A percentile compares a stretch with the other conserved stretches of the same genome.
Evolutionary conservation across 2,888 invertebrate species (phyloP).

Genomic region (Netelia virgata): DNA sequence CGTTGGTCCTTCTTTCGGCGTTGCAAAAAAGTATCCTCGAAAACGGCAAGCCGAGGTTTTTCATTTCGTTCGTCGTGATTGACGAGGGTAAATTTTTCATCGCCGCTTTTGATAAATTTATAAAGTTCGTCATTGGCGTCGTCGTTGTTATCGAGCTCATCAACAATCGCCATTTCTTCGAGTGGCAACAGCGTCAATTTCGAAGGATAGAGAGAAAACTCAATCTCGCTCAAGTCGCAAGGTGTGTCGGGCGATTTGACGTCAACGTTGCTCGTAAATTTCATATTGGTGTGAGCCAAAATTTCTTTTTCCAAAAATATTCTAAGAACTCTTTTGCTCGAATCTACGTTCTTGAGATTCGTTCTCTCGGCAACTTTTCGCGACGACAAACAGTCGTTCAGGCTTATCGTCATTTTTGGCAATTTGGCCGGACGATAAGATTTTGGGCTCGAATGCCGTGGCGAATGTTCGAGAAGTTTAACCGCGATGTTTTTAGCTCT

Average conservation of each 20-base stretch:
- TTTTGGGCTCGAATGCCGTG: constrained; percentile 19
- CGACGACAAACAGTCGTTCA: constrained; percentile 51
- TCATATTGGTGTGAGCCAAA: constrained; percentile 67
- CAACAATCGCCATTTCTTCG: constrained; percentile 50
- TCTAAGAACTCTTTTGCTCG: constrained; percentile 72
- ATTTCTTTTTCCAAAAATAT: constrained; percentile 75
- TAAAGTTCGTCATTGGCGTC: constrained; percentile 36
- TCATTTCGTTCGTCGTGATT: constrained; percentile 25
- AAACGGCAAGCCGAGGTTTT: constrained; percentile 8
- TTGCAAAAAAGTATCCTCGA: constrained; percentile 50
- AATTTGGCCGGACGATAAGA: constrained; percentile 12
- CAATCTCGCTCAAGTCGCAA: constrained; percentile 67
- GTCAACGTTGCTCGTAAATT: constrained; percentile 64
- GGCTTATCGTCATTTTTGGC: constrained; percentile 58
- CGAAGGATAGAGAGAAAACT: constrained; percentile 68
- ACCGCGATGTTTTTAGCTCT: constrained; percentile 10
- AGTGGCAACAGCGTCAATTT: constrained; percentile 64
- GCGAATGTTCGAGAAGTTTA: constrained; percentile 49
- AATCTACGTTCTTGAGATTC: constrained; percentile 73
- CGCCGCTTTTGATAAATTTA: constrained; percentile 26
- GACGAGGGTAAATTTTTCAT: constrained; percentile 30
- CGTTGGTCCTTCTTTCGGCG: not conserved
- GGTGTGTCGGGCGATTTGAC: constrained; percentile 69
- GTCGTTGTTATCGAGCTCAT: constrained; percentile 29
- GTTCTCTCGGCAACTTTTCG: constrained; percentile 60